Evolutionary conservation across 2,888 invertebrate genomes (phyloP).

Genomic region (Pristionchus fissidentatus): DNA sequence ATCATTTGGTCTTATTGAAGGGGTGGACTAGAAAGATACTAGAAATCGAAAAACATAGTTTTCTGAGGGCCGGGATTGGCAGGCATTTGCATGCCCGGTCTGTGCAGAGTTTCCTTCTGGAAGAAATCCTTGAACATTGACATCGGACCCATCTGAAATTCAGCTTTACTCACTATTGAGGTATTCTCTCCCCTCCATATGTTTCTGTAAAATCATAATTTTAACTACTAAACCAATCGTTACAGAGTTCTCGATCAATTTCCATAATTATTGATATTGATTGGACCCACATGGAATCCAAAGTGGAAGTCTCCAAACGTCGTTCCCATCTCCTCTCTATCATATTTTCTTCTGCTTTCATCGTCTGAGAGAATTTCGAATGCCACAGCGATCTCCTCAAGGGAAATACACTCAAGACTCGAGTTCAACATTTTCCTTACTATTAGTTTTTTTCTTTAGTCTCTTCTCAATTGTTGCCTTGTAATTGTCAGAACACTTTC

Average conservation of each 20-base stretch:
- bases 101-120: slow-evolving; percentile 7
- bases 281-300: not conserved
- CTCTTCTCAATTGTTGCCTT: too few species aligned
- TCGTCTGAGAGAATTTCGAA: slow-evolving; percentile 31
- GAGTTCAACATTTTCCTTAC: not conserved
- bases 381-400: slow-evolving; percentile 16
- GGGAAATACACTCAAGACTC: not conserved
- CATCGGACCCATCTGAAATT: slow-evolving; percentile 29
- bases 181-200: too few species aligned
- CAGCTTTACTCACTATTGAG: too few species aligned
- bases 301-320: slow-evolving; percentile 40
- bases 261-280: not conserved
- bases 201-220: not conserved
- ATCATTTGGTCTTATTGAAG: not conserved
- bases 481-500: not conserved
- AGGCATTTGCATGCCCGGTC: slow-evolving; percentile 29
- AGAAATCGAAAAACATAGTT: slow-evolving; percentile 25
- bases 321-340: not conserved
- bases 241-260: not conserved
- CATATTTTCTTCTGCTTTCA: not conserved
- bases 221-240: not conserved
- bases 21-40: not conserved
- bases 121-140: slow-evolving; percentile 36
- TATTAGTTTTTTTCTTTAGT: slow-evolving; percentile 5
- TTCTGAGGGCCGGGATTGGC: not conserved